A percentile compares a stretch with the other conserved stretches of the same genome.
These are phyloP conservation scores for Odocoileus virginianus DNA, from an alignment of 2,113 vertebrate species.

Conservation along the genomic window DNA sequence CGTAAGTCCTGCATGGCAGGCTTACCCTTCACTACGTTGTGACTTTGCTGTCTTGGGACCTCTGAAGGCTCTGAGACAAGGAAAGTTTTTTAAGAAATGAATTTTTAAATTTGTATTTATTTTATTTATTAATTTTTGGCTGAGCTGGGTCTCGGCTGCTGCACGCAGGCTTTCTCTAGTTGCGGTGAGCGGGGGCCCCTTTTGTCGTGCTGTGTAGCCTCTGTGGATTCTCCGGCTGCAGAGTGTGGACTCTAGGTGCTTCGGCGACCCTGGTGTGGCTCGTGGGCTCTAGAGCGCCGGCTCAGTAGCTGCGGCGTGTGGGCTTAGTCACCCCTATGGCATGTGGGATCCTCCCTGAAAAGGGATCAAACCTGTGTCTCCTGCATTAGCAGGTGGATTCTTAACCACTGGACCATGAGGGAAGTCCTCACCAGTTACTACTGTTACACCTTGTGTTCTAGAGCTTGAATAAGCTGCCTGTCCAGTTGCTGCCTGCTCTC, in stretches of 20 bases:
- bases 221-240: not conserved
- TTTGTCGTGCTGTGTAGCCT: not conserved
- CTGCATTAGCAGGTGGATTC: not conserved
- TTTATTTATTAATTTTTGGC: accelerated
- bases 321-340: not conserved
- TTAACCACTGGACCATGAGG: not conserved
- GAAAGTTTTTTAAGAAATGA: not conserved
- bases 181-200: not conserved
- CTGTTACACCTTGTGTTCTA: not conserved
- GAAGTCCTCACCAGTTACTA: not conserved
- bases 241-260: not conserved
- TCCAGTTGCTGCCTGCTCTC: not conserved
- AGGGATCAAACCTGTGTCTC: not conserved
- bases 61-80: not conserved
- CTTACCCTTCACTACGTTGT: not conserved
- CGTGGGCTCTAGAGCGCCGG: accelerated
- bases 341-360: not conserved
- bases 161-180: not conserved
- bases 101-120: not conserved
- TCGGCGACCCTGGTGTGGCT: not conserved
- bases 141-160: not conserved
- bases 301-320: not conserved
- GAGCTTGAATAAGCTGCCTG: not conserved
- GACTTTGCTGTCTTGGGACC: not conserved
- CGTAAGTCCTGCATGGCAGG: not conserved